Evolutionary conservation across 1,140 invertebrate species (phyloP), one percentile per base, ranked within the genome.

Genomic region (Cataglyphis hispanica): DNA sequence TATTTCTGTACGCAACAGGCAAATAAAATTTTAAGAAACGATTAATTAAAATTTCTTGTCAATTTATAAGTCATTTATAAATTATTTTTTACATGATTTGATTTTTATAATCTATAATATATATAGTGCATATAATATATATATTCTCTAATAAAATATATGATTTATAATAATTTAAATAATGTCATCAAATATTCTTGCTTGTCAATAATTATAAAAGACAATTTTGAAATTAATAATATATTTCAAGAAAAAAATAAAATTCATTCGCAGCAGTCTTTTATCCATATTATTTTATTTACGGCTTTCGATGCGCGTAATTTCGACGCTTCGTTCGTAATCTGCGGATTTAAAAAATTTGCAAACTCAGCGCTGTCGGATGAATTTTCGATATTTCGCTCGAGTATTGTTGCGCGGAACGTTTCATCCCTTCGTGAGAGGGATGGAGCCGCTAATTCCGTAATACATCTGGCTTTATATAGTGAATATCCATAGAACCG

Each of bases 341-440:
- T 83, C 78, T 40, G n/a, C 19, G 67, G 67, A 83, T 74, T 81
- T 31, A 46, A 83, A 83, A 83, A 72, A 43, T 60, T 60, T 83
- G 53, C 53, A 74, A 81, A 83, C 66, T 60, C 67, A 31, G 25
- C 53, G 25, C n/a, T 43, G 76, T 40, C 67, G 58, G 67, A 81
- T 72, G 25, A 83, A 83, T 74, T 83, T 83, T 74, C 67, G 25
- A 83, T 83, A 83, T 83, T 83, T 83, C 53, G 53, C 16, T 72
- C 78, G 67, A 83, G 67, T 83, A 83, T 83, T n/a, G 67, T 37
- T 72, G 56, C 50, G 25, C 66, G 13, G n/a, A 72, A 2, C 67
- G 53, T 46, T 31, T 27, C 37, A 83, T 83, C 37, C 72, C 78
- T 72, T 43, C 69, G 66, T 66, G n/a, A 74, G 67, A 72, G 78